These are phyloP conservation scores for Eumerus sabulonum DNA, from an alignment of 2,888 invertebrate species.

Conservation along the genomic window DNA sequence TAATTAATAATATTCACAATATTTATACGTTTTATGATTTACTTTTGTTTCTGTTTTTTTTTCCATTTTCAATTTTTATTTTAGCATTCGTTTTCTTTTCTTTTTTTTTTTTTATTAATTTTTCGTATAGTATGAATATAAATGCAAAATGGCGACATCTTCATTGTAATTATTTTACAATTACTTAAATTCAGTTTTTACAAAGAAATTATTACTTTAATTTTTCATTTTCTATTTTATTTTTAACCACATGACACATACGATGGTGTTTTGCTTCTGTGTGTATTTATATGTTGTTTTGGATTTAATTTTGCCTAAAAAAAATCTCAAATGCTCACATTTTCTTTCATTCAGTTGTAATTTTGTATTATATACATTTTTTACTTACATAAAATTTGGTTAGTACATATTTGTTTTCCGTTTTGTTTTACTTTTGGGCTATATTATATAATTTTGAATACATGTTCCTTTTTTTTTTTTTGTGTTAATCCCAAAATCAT, in stretches of 20 bases:
- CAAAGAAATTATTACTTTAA: constrained; percentile 79
- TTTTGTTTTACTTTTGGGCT: constrained; percentile 48
- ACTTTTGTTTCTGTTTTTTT: constrained; percentile 18
- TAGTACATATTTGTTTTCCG: constrained; percentile 65
- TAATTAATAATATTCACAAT: constrained; percentile 31
- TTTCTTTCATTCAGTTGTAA: constrained; percentile 59
- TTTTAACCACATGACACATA: constrained; percentile 69
- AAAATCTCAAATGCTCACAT: constrained; percentile 28
- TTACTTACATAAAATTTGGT: constrained; percentile 43
- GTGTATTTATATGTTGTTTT: constrained; percentile 54
- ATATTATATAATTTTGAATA: constrained; percentile 62
- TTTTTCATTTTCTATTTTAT: constrained; percentile 72
- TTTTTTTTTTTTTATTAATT: constrained; percentile 14
- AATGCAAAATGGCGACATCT: constrained; percentile 79
- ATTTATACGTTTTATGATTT: constrained; percentile 43
- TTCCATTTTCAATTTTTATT: constrained; percentile 2
- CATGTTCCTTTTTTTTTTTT: constrained; percentile 49
- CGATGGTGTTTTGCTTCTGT: constrained; percentile 51
- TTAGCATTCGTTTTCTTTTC: constrained; percentile 10
- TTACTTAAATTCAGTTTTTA: constrained; percentile 72
- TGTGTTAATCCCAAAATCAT: constrained; percentile 61
- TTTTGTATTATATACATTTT: constrained; percentile 67
- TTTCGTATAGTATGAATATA: constrained; percentile 30
- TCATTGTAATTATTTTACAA: constrained; percentile 69
- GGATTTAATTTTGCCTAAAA: constrained; percentile 63